phyloP scores from a whole-genome alignment of 2,888 invertebrate genomes.

The Dromius quadrimaculatus region DNA sequence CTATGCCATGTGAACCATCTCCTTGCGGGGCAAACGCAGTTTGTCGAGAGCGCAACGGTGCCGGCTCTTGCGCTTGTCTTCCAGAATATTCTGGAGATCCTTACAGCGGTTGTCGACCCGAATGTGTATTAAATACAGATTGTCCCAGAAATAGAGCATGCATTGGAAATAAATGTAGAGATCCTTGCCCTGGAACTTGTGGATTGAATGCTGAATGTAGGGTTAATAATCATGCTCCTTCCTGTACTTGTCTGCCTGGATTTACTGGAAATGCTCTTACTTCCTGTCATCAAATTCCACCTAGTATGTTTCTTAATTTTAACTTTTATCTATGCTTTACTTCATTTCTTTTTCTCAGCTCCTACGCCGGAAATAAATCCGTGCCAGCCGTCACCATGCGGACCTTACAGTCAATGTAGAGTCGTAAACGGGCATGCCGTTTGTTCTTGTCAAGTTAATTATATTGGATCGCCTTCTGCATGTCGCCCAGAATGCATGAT shows the following conservation, averaged over 20 bases:
- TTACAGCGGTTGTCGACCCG: conserved; percentile 86
- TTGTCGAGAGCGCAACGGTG: conserved; percentile 85
- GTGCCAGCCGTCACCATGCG: conserved; percentile 82
- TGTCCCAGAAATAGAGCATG: conserved; percentile 83
- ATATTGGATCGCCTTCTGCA: conserved; percentile 81
- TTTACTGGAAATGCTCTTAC: conserved; percentile 81
- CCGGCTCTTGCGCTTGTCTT: conserved; percentile 85
- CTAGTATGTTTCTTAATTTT: conserved; percentile 57
- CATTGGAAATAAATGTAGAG: conserved; percentile 85
- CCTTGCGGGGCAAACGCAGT: conserved; percentile 89
- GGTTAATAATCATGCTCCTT: conserved; percentile 85
- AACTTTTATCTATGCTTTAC: no score
- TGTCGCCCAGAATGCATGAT: conserved; percentile 83
- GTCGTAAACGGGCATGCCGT: conserved; percentile 79
- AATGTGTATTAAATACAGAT: conserved; percentile 87
- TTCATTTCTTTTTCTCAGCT: conserved; percentile 56
- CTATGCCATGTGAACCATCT: conserved; percentile 85
- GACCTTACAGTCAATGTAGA: conserved; percentile 82
- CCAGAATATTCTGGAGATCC: conserved; percentile 90
- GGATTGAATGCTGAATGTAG: conserved; percentile 84
- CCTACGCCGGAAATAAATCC: conserved; percentile 70
- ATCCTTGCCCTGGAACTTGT: conserved; percentile 87
- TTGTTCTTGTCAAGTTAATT: conserved; percentile 82
- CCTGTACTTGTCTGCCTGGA: conserved; percentile 82
- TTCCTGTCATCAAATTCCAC: conserved; percentile 65